Base-by-base conservation (phyloP, 1,140 invertebrate species). In the Oscheius sp. region DNA sequence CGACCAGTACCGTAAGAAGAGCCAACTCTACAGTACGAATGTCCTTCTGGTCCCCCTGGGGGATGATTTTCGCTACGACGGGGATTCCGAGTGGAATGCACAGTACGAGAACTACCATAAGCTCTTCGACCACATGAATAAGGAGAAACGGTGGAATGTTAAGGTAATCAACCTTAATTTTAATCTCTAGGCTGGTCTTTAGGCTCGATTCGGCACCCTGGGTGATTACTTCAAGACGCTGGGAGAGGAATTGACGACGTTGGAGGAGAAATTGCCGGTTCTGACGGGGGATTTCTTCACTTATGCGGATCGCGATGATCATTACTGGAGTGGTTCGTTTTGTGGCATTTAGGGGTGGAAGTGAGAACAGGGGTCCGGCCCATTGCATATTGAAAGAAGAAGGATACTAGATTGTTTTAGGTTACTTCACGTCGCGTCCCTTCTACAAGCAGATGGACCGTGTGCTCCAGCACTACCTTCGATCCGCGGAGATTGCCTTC, bases 241-340 rank as follows among this genome's bases (percentile, higher is more conserved):
- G 0, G 88, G 89, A 73, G 86, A 88, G 52, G 89, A 91, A 67
- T 86, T 88, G 34, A 76, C 79, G 63, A 31, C 70, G 32, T 29
- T 68, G 63, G 26, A 68, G 74, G 1, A 42, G 3, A 64, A 76
- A 55, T 92, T 95, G 82, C 93, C 93, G 0, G 89, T 90, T 4
- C 87, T 99, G 0, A 91, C 90, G 26, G 96, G 96, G 0, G 96
- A 99, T 85, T 99, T 99, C 85, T 99, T 98, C 84, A 97, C 95
- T 0, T 99, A 99, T 85, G 91, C 96, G 0, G 96, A 99, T 85
- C 86, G 92, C 42, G 92, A 94, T 84, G 91, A 98, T 87, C 92
- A 98, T 86, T 99, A 99, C 85, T 99, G 95, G 95, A 97, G 93
- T 85, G 82, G 79, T 80, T n/a, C n/a, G n/a, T n/a, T n/a, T n/a